phyloP scores from a whole-genome alignment of 2,888 invertebrate species.

The Gortyna flavago region DNA sequence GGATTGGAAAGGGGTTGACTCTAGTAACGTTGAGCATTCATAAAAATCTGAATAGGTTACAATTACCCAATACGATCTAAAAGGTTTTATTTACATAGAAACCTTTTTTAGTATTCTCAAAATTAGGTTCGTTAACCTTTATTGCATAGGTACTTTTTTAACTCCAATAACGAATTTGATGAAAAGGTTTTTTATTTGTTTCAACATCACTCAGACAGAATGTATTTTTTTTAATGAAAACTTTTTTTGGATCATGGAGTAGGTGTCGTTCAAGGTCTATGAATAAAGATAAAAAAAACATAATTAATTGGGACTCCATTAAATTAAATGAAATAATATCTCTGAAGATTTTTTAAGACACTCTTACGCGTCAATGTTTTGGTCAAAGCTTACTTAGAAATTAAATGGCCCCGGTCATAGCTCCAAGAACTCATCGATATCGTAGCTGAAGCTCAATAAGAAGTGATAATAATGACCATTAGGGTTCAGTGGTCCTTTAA shows the following conservation, averaged over 20 bases:
- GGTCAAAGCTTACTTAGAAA: background rate
- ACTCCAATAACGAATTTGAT: constrained; percentile 10
- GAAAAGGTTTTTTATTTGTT: constrained; percentile 23
- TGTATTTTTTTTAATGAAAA: background rate
- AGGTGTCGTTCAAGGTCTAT: background rate
- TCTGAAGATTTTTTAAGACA: background rate
- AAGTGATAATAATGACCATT: background rate
- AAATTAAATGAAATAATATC: background rate
- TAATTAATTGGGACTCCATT: background rate
- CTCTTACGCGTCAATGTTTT: background rate
- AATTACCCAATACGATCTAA: constrained; percentile 62
- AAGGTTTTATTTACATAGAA: constrained; percentile 47
- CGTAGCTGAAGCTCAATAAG: background rate
- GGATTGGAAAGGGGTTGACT: constrained; percentile 59
- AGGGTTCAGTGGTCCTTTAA: background rate
- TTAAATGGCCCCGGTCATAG: background rate
- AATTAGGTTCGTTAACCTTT: constrained; percentile 39
- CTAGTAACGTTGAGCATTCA: constrained; percentile 32
- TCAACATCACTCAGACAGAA: background rate
- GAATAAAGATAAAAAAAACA: background rate
- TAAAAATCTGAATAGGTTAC: constrained; percentile 51
- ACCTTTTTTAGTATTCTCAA: constrained; percentile 19
- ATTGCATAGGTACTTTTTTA: constrained; percentile 11
- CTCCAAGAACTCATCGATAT: background rate
- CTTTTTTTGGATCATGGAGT: background rate